phyloP scores from a whole-genome alignment of 2,888 invertebrate genomes.

The Eretmocerus hayati region DNA sequence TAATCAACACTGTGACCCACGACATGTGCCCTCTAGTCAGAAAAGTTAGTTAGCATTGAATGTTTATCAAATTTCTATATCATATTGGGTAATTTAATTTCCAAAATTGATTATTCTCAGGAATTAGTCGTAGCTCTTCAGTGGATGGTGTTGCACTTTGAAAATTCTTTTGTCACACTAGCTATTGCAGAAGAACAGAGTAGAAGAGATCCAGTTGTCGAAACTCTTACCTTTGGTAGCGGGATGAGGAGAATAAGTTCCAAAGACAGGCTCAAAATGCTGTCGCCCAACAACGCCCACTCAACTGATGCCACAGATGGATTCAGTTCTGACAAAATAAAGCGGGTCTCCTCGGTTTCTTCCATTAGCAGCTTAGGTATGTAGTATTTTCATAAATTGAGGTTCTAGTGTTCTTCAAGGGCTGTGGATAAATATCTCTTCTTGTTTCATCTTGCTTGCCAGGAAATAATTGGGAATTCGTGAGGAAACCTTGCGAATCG shows the following conservation, averaged over 20 bases:
- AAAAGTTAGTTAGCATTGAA: conserved; percentile 44
- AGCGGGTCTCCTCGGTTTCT: conserved; percentile 64
- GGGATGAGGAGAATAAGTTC: conserved; percentile 47
- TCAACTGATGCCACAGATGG: conserved; percentile 41
- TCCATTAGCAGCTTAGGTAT: conserved; percentile 59
- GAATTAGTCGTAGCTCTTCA: conserved; percentile 82
- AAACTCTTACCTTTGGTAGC: conserved; percentile 40
- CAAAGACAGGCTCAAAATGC: conserved; percentile 46
- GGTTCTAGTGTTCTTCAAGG: neutral
- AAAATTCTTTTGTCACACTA: conserved; percentile 78
- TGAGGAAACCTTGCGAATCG: conserved; percentile 47
- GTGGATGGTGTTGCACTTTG: conserved; percentile 80
- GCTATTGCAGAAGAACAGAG: conserved; percentile 54
- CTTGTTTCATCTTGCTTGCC: conserved; percentile 33
- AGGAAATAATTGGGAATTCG: conserved; percentile 48
- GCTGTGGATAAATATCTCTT: conserved; percentile 26
- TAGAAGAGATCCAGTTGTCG: conserved; percentile 44
- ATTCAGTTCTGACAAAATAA: conserved; percentile 49
- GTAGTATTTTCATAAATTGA: conserved; percentile 1
- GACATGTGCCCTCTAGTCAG: conserved; percentile 89
- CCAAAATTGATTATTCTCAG: no score
- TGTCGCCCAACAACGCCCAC: conserved; percentile 39
- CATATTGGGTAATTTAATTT: neutral
- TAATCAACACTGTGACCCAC: conserved; percentile 67
- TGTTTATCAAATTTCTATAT: neutral